Percentiles rank a stretch among this genome's conserved stretches.
Evolutionary conservation across 2,888 invertebrate species (phyloP).

Genomic region (Malachius bipustulatus): DNA sequence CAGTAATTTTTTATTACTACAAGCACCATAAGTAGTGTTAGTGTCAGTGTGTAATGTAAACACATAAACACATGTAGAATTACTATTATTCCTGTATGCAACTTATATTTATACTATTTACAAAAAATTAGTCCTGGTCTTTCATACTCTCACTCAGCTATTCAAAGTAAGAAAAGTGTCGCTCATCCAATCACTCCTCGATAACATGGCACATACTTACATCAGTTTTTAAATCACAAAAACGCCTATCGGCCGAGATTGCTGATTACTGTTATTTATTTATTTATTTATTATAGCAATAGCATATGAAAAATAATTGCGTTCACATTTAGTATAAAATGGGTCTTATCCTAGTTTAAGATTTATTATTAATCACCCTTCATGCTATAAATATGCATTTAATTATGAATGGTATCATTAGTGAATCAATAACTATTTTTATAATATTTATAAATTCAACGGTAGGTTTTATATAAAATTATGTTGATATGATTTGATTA

Average conservation of each 20-base stretch:
- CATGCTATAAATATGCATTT: not conserved
- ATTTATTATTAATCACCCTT: not conserved
- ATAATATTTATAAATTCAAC: no score
- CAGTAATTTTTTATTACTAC: no score
- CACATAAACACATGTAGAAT: no score
- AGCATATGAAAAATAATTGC: slow-evolving; percentile 3
- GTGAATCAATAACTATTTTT: slow-evolving; percentile 3
- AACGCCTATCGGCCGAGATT: slow-evolving; percentile 1
- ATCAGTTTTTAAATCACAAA: slow-evolving; percentile 2
- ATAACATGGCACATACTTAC: slow-evolving; percentile 1
- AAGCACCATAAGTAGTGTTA: slow-evolving; percentile 30
- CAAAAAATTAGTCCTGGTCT: not conserved
- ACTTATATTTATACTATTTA: no score
- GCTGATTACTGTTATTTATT: not conserved
- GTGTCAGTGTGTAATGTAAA: no score
- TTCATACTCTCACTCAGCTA: not conserved
- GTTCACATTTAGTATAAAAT: not conserved
- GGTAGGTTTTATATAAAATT: no score
- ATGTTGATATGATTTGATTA: no score
- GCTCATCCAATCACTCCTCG: not conserved
- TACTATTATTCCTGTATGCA: no score
- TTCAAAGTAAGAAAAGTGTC: not conserved
- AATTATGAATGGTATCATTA: not conserved
- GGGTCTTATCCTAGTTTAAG: not conserved
- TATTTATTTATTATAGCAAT: no score